Percentiles rank a stretch among this genome's conserved stretches.
Conservation (phyloP, 1,140 invertebrate genomes). For the Palaemon carinicauda region DNA sequence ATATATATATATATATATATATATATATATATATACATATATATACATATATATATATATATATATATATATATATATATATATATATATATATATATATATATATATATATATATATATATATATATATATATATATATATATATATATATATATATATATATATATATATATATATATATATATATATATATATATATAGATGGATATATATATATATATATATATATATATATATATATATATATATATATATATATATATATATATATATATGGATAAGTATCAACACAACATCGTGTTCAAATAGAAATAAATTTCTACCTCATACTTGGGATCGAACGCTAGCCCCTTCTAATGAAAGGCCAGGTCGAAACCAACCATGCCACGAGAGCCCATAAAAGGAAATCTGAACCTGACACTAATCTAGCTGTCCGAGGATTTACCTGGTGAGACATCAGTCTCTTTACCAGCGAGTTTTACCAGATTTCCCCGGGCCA, state of each 20-base stretch:
- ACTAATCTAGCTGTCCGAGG: too few species aligned
- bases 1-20: slow-evolving; percentile 2
- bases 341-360: too few species aligned
- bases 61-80: slow-evolving; percentile 4
- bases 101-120: background rate
- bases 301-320: too few species aligned
- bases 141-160: slow-evolving; percentile 9
- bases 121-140: slow-evolving; percentile 3
- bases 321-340: too few species aligned
- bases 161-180: slow-evolving; percentile 7
- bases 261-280: background rate
- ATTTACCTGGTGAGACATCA: too few species aligned
- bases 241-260: slow-evolving; percentile 9
- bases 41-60: background rate
- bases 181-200: background rate
- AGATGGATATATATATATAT: background rate
- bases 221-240: background rate
- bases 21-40: background rate
- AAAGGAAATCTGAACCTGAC: too few species aligned
- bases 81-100: background rate
- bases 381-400: too few species aligned
- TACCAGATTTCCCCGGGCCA: too few species aligned
- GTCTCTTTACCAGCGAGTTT: too few species aligned
- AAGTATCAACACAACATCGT: too few species aligned
- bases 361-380: too few species aligned